Evolutionary conservation across 2,113 vertebrate species (phyloP).

Genomic region (Python bivittatus): DNA sequence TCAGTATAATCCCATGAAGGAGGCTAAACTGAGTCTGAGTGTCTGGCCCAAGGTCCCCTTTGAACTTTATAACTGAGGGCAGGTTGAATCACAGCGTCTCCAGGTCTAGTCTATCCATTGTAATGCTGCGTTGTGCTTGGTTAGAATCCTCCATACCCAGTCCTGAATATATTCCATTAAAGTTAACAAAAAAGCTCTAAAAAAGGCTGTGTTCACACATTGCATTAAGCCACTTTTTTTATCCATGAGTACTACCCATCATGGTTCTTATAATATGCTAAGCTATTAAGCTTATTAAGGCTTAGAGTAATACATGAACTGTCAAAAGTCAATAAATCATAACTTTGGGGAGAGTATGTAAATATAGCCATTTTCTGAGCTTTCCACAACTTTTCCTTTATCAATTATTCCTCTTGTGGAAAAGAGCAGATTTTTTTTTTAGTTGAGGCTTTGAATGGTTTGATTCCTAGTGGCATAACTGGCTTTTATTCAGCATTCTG

Average conservation of each 20-base stretch:
- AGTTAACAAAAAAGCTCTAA: neutral
- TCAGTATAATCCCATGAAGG: neutral
- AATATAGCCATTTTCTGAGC: neutral
- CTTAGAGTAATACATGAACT: neutral
- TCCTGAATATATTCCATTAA: neutral
- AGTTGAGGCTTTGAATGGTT: neutral
- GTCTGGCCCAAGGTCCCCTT: neutral
- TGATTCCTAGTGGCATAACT: neutral
- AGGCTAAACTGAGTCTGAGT: neutral
- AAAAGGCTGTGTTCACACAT: neutral
- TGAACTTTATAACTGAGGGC: neutral
- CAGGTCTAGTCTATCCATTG: neutral
- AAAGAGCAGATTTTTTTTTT: neutral
- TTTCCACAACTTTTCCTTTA: neutral
- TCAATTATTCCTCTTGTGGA: neutral
- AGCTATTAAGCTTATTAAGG: neutral
- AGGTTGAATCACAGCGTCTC: neutral
- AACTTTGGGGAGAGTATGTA: neutral
- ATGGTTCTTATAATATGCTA: neutral
- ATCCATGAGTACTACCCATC: neutral
- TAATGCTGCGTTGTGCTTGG: neutral
- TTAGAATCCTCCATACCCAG: too few relatives aligned
- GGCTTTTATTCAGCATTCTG: neutral
- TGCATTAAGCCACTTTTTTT: neutral
- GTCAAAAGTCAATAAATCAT: neutral